These are phyloP conservation scores for Silurus glanis DNA, from an alignment of 2,113 vertebrate species.

Conservation along the genomic window DNA sequence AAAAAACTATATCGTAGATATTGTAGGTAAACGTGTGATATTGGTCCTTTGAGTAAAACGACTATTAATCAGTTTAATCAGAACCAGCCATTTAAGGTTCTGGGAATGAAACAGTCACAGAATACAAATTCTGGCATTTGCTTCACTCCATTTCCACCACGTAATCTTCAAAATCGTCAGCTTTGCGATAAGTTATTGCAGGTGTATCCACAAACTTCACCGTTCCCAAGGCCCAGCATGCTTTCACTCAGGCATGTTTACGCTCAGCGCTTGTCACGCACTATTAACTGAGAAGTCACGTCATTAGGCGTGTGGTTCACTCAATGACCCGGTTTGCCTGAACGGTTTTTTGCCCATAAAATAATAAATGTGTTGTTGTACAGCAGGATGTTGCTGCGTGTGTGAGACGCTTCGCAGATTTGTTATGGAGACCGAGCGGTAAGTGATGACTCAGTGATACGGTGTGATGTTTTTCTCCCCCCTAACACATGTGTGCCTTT, in stretches of 20 bases:
- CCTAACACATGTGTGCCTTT: not conserved
- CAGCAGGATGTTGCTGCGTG: not conserved
- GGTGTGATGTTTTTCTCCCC: not conserved
- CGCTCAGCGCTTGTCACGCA: not conserved
- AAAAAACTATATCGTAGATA: no score
- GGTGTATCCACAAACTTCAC: not conserved
- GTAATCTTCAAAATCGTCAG: not conserved
- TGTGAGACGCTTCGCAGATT: not conserved
- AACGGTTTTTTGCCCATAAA: not conserved
- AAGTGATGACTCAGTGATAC: slow-evolving; percentile 27
- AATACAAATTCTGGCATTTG: not conserved
- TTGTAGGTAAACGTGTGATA: no score
- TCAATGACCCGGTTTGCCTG: not conserved
- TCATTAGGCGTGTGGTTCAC: not conserved
- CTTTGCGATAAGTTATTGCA: slow-evolving; percentile 18
- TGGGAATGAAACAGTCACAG: not conserved
- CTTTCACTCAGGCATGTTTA: not conserved
- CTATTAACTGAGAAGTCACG: not conserved
- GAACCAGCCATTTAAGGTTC: slow-evolving; percentile 1
- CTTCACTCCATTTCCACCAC: not conserved
- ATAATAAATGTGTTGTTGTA: not conserved
- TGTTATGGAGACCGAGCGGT: slow-evolving; percentile 20
- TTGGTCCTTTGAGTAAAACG: no score
- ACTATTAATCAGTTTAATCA: not conserved
- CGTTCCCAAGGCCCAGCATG: not conserved